phyloP scores from a whole-genome alignment of 2,113 vertebrate genomes.

The Spea bombifrons region DNA sequence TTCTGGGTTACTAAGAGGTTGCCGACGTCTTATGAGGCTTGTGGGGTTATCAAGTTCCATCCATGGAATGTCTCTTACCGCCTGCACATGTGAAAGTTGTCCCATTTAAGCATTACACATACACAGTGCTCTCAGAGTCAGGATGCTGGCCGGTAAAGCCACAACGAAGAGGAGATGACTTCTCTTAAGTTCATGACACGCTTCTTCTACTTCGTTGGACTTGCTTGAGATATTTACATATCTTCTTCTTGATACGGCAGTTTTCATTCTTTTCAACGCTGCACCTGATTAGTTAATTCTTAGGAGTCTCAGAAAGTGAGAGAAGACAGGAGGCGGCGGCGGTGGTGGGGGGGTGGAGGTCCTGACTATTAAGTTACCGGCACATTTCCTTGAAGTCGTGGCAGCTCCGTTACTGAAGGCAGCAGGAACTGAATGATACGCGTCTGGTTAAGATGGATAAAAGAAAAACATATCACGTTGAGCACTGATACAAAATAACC shows the following conservation, averaged over 20 bases:
- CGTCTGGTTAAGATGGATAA: neutral
- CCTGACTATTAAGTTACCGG: constrained; percentile 5
- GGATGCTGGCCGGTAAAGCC: no score
- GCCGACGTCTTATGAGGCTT: no score
- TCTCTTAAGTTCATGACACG: no score
- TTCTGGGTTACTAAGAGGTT: no score
- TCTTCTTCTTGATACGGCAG: neutral
- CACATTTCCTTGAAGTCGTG: constrained; percentile 15
- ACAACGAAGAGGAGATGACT: no score
- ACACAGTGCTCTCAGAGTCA: no score
- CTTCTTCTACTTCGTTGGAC: no score
- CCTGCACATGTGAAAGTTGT: no score
- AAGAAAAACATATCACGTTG: neutral
- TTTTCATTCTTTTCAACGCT: neutral
- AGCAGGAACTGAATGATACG: neutral
- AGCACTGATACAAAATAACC: neutral
- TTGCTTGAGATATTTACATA: no score
- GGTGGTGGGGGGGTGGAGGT: neutral
- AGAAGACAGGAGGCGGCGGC: neutral
- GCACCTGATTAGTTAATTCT: neutral
- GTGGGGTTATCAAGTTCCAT: no score
- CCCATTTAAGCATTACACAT: no score
- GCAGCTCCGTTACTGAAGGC: neutral
- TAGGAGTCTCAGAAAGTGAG: neutral
- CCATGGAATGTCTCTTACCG: no score